Evolutionary conservation across 2,797 vertebrate genomes (phyloP).

Genomic region (Chelmon rostratus): DNA sequence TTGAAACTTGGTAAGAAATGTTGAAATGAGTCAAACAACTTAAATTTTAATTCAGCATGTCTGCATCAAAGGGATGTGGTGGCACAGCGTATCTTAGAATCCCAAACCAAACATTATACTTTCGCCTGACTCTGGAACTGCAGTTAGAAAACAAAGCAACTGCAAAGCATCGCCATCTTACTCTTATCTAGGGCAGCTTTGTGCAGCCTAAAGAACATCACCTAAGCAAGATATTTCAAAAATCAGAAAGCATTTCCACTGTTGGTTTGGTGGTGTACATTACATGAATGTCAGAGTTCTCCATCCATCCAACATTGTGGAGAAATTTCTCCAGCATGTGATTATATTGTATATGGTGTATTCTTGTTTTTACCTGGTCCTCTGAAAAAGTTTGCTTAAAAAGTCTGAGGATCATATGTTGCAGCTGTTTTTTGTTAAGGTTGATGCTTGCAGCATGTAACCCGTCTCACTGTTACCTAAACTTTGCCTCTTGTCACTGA

Average conservation of each 20-base stretch:
- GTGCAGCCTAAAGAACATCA: neutral
- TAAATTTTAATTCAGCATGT: neutral
- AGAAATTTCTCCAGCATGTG: too few species aligned
- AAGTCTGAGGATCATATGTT: too few species aligned
- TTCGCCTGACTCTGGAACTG: neutral
- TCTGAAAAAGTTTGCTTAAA: too few species aligned
- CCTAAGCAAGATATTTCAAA: neutral
- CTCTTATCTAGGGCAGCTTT: neutral
- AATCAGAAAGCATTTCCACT: neutral
- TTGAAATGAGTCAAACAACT: neutral
- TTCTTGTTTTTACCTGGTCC: neutral
- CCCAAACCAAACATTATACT: neutral
- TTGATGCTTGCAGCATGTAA: too few species aligned
- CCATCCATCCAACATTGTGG: neutral
- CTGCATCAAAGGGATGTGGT: neutral
- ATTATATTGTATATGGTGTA: neutral
- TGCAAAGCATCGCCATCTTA: neutral
- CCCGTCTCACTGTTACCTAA: neutral
- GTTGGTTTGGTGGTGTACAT: neutral
- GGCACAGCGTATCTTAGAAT: neutral
- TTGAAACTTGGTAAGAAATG: neutral
- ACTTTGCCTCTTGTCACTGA: neutral
- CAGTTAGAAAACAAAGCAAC: neutral
- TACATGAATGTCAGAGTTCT: neutral
- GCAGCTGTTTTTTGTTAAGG: too few species aligned